phyloP scores from a whole-genome alignment of 2,888 invertebrate species.

The Choreutis nemorana region DNA sequence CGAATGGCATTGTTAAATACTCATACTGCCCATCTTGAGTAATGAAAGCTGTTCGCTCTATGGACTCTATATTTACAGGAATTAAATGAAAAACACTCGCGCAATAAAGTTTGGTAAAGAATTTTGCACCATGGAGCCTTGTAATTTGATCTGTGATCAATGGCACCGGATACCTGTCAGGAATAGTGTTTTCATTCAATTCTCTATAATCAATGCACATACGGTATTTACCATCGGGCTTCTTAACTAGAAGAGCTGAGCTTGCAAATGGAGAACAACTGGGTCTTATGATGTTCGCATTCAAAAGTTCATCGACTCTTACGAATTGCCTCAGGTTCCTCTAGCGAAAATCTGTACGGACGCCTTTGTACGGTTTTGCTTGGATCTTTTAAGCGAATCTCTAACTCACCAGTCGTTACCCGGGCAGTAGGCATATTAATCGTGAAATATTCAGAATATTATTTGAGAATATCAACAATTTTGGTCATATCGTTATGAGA shows the following conservation, averaged over 20 bases:
- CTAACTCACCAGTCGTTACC: not conserved
- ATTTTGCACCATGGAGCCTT: too few species aligned
- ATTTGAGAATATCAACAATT: not conserved
- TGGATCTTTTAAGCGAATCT: conserved; percentile 1
- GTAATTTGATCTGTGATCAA: too few species aligned
- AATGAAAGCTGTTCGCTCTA: too few species aligned
- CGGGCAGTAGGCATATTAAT: not conserved
- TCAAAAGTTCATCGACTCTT: not conserved
- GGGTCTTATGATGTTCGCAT: not conserved
- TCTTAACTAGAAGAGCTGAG: not conserved
- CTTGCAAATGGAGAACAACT: not conserved
- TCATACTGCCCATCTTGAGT: too few species aligned
- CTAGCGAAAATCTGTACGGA: not conserved
- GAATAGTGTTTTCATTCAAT: too few species aligned
- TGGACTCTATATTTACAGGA: too few species aligned
- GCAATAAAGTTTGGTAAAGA: too few species aligned
- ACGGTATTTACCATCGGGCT: not conserved
- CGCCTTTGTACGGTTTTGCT: conserved; percentile 1
- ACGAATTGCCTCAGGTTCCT: not conserved
- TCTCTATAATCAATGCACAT: too few species aligned
- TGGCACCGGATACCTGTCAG: too few species aligned
- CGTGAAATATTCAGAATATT: not conserved
- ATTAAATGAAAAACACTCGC: too few species aligned
- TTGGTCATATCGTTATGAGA: not conserved
- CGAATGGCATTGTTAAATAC: too few species aligned